Evolutionary conservation across 2,888 invertebrate genomes (phyloP), one percentile per base, ranked within the genome.

Genomic region (Drosophila mercatorum): DNA sequence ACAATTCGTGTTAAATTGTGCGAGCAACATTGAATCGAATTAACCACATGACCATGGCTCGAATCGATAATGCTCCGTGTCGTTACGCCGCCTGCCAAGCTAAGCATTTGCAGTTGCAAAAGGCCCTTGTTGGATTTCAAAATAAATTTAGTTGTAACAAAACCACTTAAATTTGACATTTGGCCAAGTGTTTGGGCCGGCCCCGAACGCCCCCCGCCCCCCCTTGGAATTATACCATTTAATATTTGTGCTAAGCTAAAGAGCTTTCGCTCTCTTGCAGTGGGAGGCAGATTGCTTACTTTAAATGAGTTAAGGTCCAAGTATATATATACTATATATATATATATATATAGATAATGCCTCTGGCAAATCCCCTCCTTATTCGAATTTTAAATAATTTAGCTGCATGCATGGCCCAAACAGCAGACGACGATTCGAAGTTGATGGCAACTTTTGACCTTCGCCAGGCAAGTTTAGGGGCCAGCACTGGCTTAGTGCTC

Each of bases 1-100:
- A 78, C 66, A 63, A 77, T 77, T 61, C 70, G 57, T 66, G 76
- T 70, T 77, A 57, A 74, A 77, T 77, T 78, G 67, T 49, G 62
- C 78, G 63, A 70, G 17, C 40, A 51, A 46, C 63, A 51, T 51
- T 51, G 61, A 78, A 78, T 78, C n/a, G 74, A 69, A 74, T 77
- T 77, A 66, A 66, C 65, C 66, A 74, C 74, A 77, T 73, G 76
- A 73, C 74, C 52, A 74, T 66, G 66, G 63, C 60, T 53, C 61
- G 58, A 77, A 77, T 76, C 73, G 65, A 77, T 62, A 69, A 52
- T 53, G 60, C 46, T 53, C 62, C 28, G 51, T 63, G 41, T n/a
- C 22, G 26, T 28, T 55, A 46, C 38, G 5, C 1, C 11, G 34
- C 34, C 34, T 34, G 34, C 34, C 10, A 34, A 10, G 6, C 34